Conservation (phyloP, 2,888 invertebrate genomes). For the Villa cingulata region DNA sequence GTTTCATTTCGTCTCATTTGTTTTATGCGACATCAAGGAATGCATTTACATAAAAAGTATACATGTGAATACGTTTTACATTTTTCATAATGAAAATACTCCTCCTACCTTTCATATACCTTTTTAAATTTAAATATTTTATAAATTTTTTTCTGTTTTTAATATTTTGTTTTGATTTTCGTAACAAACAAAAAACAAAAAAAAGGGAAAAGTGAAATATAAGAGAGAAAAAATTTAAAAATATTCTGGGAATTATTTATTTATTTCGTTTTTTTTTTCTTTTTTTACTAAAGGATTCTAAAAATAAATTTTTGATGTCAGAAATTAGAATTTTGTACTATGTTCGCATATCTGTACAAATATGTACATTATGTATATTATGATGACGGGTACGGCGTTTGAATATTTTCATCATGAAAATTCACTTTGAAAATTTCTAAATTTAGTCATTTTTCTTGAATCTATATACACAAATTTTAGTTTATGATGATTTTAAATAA, state of each 20-base stretch:
- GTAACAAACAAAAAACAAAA: not conserved
- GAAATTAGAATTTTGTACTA: no score
- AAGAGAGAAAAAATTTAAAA: no score
- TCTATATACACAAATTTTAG: no score
- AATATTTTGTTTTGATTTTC: not conserved
- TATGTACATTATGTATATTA: not conserved
- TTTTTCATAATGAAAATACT: no score
- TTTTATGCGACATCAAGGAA: no score
- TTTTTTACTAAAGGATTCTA: not conserved
- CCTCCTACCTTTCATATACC: no score
- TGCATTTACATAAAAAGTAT: no score
- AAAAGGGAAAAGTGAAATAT: no score
- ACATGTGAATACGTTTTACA: no score
- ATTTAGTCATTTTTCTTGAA: not conserved
- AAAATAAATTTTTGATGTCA: not conserved
- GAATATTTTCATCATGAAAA: not conserved
- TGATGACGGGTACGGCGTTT: not conserved
- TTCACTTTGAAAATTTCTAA: not conserved
- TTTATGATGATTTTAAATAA: no score
- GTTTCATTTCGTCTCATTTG: no score
- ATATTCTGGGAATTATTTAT: not conserved
- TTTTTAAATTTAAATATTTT: not conserved
- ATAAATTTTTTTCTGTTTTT: not conserved
- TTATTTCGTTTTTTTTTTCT: not conserved
- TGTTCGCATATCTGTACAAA: no score